phyloP scores from a whole-genome alignment of 2,888 invertebrate genomes.

The Nipponacmea schrenckii region DNA sequence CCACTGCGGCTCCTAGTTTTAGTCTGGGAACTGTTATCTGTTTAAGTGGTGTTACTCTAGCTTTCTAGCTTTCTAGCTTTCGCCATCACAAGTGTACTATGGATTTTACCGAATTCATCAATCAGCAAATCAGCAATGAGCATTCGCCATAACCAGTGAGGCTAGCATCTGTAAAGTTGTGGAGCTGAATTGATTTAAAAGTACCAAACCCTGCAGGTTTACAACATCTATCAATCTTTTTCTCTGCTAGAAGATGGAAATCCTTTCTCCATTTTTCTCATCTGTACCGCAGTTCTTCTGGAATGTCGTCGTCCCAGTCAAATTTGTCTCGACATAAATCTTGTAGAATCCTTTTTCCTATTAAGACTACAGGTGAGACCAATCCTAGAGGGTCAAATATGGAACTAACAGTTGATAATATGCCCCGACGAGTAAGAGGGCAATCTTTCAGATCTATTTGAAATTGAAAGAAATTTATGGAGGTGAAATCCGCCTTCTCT shows the following conservation, averaged over 20 bases:
- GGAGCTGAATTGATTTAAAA: conserved; percentile 10
- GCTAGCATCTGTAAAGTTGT: conserved; percentile 21
- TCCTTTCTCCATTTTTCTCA: conserved; percentile 8
- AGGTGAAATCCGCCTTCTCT: conserved; percentile 4
- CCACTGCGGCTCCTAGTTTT: conserved; percentile 28
- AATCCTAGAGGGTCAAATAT: conserved; percentile 11
- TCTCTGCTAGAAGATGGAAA: background rate
- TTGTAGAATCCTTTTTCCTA: conserved; percentile 9
- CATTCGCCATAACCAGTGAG: conserved; percentile 7
- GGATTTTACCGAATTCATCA: conserved; percentile 10
- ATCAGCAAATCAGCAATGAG: conserved; percentile 10
- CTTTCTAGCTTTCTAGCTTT: too few species aligned
- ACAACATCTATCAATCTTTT: background rate
- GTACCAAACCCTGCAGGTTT: background rate
- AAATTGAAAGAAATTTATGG: background rate
- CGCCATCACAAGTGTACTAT: conserved; percentile 15
- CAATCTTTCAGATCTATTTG: background rate
- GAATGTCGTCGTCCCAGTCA: conserved; percentile 12
- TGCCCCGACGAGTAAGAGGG: conserved; percentile 2
- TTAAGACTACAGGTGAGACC: too few species aligned
- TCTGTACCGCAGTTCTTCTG: background rate
- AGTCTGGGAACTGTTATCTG: conserved; percentile 28
- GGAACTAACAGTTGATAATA: conserved; percentile 10
- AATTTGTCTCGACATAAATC: conserved; percentile 1
- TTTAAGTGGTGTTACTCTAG: conserved; percentile 27